These are phyloP conservation scores for Volucella inanis DNA, from an alignment of 2,888 invertebrate genomes.

Conservation along the genomic window DNA sequence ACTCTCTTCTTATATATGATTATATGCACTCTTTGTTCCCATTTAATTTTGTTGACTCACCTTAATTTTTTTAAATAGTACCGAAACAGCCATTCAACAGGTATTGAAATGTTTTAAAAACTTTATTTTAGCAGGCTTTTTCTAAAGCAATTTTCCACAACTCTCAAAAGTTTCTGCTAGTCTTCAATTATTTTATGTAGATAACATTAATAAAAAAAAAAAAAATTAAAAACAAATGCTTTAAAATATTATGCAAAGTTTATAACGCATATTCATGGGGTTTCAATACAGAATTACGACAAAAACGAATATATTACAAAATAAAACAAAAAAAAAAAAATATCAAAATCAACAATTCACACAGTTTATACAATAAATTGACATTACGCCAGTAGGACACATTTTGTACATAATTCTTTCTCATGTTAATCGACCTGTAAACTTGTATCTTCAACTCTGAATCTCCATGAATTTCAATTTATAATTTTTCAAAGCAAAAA, in stretches of 20 bases:
- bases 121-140: too few relatives aligned
- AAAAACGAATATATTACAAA: conserved; percentile 64
- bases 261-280: conserved; percentile 73
- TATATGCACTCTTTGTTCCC: too few relatives aligned
- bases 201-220: conserved; percentile 14
- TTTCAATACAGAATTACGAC: conserved; percentile 65
- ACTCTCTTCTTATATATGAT: too few relatives aligned
- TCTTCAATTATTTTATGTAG: conserved; percentile 11
- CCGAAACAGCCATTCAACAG: too few relatives aligned
- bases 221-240: conserved; percentile 51
- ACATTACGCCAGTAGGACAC: not conserved
- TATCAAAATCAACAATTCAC: conserved; percentile 18
- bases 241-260: conserved; percentile 61
- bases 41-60: too few relatives aligned
- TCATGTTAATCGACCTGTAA: conserved; percentile 30
- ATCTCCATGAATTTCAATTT: conserved; percentile 66
- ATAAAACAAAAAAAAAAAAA: conserved; percentile 13
- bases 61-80: too few relatives aligned
- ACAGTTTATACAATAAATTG: too few relatives aligned
- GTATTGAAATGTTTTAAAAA: too few relatives aligned
- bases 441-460: conserved; percentile 55
- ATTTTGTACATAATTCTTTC: conserved; percentile 68
- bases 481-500: conserved; percentile 4
- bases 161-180: not conserved
- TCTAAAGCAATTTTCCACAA: too few relatives aligned